phyloP scores from a whole-genome alignment of 2,113 vertebrate species.

The Sturnus vulgaris region DNA sequence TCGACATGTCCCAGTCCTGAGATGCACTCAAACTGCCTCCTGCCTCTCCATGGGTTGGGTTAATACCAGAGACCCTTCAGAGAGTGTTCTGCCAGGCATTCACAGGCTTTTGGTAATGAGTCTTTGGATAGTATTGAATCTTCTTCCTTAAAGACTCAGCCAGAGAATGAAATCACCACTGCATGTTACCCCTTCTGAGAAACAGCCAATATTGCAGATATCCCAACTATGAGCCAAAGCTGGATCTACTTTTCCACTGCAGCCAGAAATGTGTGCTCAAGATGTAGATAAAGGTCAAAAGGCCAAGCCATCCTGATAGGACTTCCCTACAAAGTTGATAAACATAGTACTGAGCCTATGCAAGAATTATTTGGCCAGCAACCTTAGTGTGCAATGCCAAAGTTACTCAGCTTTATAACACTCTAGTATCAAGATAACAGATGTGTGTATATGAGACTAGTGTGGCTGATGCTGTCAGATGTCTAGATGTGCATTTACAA shows the following conservation, averaged over 20 bases:
- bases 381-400: not conserved
- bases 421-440: not conserved
- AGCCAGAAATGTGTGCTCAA: not conserved
- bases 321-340: not conserved
- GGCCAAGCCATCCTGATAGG: not conserved
- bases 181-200: not conserved
- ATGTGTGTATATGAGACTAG: not conserved
- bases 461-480: not conserved
- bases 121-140: not conserved
- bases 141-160: not conserved
- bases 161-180: not conserved
- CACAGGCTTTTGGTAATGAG: not conserved
- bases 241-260: not conserved
- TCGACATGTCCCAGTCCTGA: not conserved
- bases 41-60: not conserved
- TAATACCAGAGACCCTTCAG: not conserved
- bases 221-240: not conserved
- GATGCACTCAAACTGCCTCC: not conserved
- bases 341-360: not conserved
- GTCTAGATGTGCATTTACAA: not conserved
- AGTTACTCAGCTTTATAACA: not conserved
- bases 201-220: not conserved
- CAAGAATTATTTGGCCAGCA: not conserved
- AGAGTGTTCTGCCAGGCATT: not conserved
- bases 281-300: not conserved